Evolutionary conservation across 2,888 invertebrate genomes (phyloP), one percentile per base, ranked within the genome.

Genomic region (Operophtera brumata): DNA sequence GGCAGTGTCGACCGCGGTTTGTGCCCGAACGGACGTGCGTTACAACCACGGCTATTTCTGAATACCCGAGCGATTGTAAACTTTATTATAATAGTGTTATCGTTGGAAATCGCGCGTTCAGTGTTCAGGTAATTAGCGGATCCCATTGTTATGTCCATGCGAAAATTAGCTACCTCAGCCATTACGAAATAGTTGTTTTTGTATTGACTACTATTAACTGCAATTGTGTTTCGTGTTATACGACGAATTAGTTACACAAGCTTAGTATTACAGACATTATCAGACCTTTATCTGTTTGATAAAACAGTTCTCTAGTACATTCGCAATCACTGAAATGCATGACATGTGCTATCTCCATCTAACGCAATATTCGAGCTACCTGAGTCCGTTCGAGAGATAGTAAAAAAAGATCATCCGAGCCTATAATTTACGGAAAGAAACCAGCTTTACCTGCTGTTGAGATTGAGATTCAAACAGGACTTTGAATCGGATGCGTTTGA

Each of bases 11-110:
- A 70, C 64, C 77, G 78, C 73, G 73, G 65, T 70, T 71, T 73
- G 71, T 58, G 49, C 57, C 66, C 64, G 66, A 57, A 55, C 75
- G 75, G 73, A 78, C 79, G 85, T 70, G 61, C 58, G 67, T 66
- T 57, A 52, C 73, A 81, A 74, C 70, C 75, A 65, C 80, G 78
- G 77, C 65, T 78, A 80, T 80, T 81, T 61, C 62, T 61, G 68
- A 76, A 84, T 84, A 84, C 69, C 78, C 83, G 84, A 72, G 69
- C 77, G 73, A 77, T 82, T 82, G 82, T 81, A 68, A 75, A 75
- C 76, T 73, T 75, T 76, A 77, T 71, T 69, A 61, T 65, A 67
- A 68, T 70, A 63, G 73, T 77, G 75, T 77, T 78, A 71, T 71
- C 71, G 73, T 75, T 54, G 43, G 61, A 41, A 64, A 62, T 61